Evolutionary conservation across 2,113 vertebrate genomes (phyloP), one percentile per base, ranked within the genome.

Genomic region (Gobio gobio): DNA sequence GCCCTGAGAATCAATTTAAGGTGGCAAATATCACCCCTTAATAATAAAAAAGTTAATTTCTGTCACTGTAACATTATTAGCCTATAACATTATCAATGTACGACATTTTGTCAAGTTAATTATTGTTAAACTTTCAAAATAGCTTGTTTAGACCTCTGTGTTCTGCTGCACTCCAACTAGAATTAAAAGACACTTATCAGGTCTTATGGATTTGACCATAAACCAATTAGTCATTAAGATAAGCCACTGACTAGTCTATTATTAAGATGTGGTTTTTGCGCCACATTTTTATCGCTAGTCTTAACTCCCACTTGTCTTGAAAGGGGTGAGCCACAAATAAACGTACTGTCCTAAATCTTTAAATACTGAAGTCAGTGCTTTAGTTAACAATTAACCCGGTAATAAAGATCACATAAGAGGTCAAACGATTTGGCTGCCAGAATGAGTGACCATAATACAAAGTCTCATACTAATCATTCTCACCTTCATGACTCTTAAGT

Each of bases 341-440:
- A n/a, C 13, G 5, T 22, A 78, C 36, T 59, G 20, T 78, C 51
- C 54, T 43, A 45, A 1, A 24, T n/a, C 36, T 36, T 40, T 5
- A 61, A 49, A 79, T n/a, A 61, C 12, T n/a, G 2, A 43, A 61
- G 77, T 16, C 1, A 64, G 16, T 29, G 14, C 58, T 79, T 26
- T 2, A n/a, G 76, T 59, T 61, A 59, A 61, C 43, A 66, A 29
- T 81, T 81, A 81, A 81, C 24, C 24, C 18, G 68, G 61, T 4
- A 33, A 66, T 66, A 68, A 66, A 64, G 16, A 51, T 81, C 24
- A 24, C 8, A 63, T 22, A 81, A 81, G 43, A 66, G 79, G 61
- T 81, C 26, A 68, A 47, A 33, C 6, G 2, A 12, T 33, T 33
- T 33, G 8, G 74, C 6, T 49, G 14, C n/a, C 20, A 45, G n/a